Evolutionary conservation across 2,888 invertebrate genomes (phyloP).

Genomic region (Brachyptera risi): DNA sequence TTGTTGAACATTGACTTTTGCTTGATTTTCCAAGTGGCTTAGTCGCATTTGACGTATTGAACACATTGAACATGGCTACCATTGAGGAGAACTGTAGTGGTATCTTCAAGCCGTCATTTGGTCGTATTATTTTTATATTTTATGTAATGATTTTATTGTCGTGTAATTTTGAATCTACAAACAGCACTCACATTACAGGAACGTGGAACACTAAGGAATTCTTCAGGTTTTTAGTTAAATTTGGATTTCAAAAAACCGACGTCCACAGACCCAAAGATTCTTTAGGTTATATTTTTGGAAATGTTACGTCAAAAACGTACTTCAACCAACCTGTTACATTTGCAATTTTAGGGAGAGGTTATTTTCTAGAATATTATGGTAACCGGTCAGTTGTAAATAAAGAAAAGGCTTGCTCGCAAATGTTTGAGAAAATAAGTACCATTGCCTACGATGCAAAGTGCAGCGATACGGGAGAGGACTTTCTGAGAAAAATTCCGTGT

Average conservation of each 20-base stretch:
- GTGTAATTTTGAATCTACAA: background rate
- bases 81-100: background rate
- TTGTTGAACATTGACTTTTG: too few species aligned
- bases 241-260: conserved; percentile 95
- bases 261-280: conserved; percentile 78
- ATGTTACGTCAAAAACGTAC: conserved; percentile 70
- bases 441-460: conserved; percentile 84
- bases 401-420: conserved; percentile 72
- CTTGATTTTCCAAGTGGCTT: too few species aligned
- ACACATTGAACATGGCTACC: background rate
- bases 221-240: conserved; percentile 90
- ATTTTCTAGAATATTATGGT: conserved; percentile 87
- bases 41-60: too few species aligned
- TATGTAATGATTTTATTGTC: background rate
- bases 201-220: conserved; percentile 66
- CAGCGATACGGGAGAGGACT: conserved; percentile 69
- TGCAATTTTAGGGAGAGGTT: conserved; percentile 83
- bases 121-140: background rate
- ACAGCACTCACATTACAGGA: conserved; percentile 56
- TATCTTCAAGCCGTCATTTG: background rate
- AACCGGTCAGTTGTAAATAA: conserved; percentile 63
- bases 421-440: conserved; percentile 80
- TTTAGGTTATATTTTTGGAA: conserved; percentile 94
- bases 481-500: conserved; percentile 84
- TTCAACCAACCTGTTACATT: conserved; percentile 70